Evolutionary conservation across 2,113 vertebrate genomes (phyloP).

Genomic region (Saguinus midas): DNA sequence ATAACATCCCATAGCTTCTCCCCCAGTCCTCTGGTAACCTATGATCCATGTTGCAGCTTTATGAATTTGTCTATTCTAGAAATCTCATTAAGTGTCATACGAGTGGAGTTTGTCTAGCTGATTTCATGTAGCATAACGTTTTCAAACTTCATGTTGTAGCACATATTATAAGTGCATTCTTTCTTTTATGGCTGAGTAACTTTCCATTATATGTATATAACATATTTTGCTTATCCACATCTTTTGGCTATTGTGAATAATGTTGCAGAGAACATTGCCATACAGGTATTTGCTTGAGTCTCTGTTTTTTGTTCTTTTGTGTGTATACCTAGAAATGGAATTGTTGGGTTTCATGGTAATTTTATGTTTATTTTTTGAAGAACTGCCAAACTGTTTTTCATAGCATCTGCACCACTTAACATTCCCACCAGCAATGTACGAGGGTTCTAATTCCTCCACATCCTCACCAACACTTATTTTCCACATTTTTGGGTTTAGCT

Average conservation of each 20-base stretch:
- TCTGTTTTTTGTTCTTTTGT: background rate
- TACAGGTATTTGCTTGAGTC: background rate
- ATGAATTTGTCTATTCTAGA: background rate
- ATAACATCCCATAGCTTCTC: background rate
- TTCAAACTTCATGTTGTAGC: background rate
- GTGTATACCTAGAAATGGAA: background rate
- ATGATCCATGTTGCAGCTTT: background rate
- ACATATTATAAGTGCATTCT: background rate
- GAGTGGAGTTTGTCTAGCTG: background rate
- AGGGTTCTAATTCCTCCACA: background rate
- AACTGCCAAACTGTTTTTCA: background rate
- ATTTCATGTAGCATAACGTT: background rate
- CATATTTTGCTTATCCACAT: conserved; percentile 1
- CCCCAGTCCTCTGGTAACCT: background rate
- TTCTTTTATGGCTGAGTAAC: background rate
- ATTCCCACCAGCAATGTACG: background rate
- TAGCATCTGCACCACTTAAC: background rate
- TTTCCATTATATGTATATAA: background rate
- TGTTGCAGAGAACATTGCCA: background rate
- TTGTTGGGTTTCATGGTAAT: background rate
- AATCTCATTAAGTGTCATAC: background rate
- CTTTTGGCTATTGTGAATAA: conserved; percentile 8
- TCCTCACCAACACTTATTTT: background rate
- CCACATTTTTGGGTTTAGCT: background rate
- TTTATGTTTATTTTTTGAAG: background rate